phyloP scores from a whole-genome alignment of 2,797 vertebrate species.

The Eutrigla gurnardus region DNA sequence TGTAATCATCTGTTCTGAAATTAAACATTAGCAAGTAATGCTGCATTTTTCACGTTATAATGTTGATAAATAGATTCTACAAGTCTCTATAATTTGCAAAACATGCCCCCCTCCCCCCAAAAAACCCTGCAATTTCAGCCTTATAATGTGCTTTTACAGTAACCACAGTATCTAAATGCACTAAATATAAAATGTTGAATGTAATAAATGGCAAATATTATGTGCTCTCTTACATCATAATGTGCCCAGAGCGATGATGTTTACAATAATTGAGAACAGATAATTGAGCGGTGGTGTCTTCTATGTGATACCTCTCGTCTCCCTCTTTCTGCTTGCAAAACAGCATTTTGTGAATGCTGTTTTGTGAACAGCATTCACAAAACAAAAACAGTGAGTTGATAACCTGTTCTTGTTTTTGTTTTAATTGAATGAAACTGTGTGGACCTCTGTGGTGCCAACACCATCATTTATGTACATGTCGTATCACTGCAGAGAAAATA shows the following conservation, averaged over 20 bases:
- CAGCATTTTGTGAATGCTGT: too few relatives aligned
- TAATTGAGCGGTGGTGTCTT: slow-evolving; percentile 1
- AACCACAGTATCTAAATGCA: background rate
- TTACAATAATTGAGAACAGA: slow-evolving; percentile 17
- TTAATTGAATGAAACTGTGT: background rate
- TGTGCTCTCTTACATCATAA: slow-evolving; percentile 1
- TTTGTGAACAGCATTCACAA: slow-evolving; percentile 11
- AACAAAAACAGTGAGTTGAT: slow-evolving; percentile 16
- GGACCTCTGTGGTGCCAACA: background rate
- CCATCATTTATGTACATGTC: background rate
- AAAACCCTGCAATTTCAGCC: background rate
- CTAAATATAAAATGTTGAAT: background rate
- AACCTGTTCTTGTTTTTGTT: slow-evolving; percentile 20
- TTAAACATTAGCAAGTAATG: background rate
- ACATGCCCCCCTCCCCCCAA: background rate
- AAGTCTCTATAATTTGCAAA: background rate
- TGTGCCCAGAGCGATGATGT: slow-evolving; percentile 16
- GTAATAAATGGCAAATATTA: slow-evolving; percentile 14
- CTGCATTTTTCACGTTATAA: background rate
- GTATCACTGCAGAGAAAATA: background rate
- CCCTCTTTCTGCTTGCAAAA: slow-evolving; percentile 9
- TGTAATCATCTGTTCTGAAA: background rate
- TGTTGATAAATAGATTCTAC: background rate
- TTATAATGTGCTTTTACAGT: background rate
- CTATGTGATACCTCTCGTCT: slow-evolving; percentile 7